phyloP scores from a whole-genome alignment of 92 coral and sea anemone genomes.

The Ricordea florida region DNA sequence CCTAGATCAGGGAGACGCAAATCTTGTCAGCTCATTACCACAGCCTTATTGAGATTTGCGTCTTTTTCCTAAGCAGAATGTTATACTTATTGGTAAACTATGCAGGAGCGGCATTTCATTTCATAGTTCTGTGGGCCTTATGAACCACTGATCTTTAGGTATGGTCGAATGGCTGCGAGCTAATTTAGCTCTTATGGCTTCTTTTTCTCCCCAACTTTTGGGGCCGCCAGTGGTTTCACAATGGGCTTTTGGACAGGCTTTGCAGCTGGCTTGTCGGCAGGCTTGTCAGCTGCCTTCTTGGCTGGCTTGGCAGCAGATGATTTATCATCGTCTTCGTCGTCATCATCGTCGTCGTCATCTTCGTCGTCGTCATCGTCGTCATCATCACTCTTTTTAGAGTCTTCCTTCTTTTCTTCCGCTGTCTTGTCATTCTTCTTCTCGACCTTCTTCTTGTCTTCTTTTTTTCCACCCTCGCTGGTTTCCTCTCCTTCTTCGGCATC shows the following conservation, averaged over 20 bases:
- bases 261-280: constrained; percentile 21
- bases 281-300: constrained; percentile 12
- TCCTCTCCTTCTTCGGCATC: constrained; percentile 42
- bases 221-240: constrained; percentile 5
- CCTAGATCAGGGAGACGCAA: not conserved
- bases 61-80: no score
- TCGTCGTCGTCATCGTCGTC: constrained; percentile 60
- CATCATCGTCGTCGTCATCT: constrained; percentile 52
- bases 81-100: no score
- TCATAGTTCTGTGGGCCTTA: not conserved
- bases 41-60: no score
- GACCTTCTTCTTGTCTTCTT: constrained; percentile 10
- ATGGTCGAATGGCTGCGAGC: constrained; percentile 1
- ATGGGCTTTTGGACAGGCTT: not conserved
- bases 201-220: constrained; percentile 21
- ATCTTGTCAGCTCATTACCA: no score
- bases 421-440: not conserved
- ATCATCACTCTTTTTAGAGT: constrained; percentile 32
- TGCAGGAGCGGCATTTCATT: no score
- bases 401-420: constrained; percentile 26
- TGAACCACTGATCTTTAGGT: not conserved
- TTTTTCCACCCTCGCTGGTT: constrained; percentile 26
- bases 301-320: constrained; percentile 20
- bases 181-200: constrained; percentile 6
- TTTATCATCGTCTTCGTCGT: constrained; percentile 32